Evolutionary conservation across 2,113 vertebrate species (phyloP), one percentile per base, ranked within the genome.

Genomic region (Corvus hawaiiensis): DNA sequence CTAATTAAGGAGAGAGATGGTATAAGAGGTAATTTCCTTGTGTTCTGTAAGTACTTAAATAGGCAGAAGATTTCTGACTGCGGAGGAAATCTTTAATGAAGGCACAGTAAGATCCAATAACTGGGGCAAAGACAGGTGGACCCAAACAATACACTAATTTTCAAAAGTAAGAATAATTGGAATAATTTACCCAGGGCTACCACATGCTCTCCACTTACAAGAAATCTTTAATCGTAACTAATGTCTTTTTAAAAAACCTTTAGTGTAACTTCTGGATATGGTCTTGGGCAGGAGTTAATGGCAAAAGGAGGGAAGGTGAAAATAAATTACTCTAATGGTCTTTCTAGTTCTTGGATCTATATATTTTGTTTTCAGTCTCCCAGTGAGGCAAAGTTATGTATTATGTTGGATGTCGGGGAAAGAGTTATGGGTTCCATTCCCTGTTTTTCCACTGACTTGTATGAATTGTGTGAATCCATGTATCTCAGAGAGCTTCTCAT

Each of bases 1-100:
- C 85, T 96, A 94, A 96, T 95, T 94, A 96, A 52, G 79, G 85
- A 78, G 85, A 95, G 77, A 64, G 73, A 84, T 92, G 41, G 52
- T 74, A 72, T 81, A 96, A 95, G 75, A 96, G 61, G 79, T 61
- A 96, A 94, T 94, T 97, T 97, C 91, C 91, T 96, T 12, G 0
- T 77, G 51, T 64, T 94, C 92, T 81, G 23, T 89, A 62, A 94
- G 62, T 68, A 91, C 51, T 76, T 78, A 93, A 76, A 85, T 39
- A 22, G 62, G 51, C 39, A 95, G 84, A 95, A 93, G 89, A 80
- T 90, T 93, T 90, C 79, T 94, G 55, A 46, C 62, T 94, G 90
- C 4, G 10, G 49, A 94, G 84, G 74, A 95, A 90, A 76, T 75
- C 62, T 93, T 85, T 95, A 90, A 92, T 66, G 77, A 92, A 87